These are phyloP conservation scores for Hirudinaria manillensis DNA, from an alignment of 2,888 invertebrate genomes.

Conservation along the genomic window DNA sequence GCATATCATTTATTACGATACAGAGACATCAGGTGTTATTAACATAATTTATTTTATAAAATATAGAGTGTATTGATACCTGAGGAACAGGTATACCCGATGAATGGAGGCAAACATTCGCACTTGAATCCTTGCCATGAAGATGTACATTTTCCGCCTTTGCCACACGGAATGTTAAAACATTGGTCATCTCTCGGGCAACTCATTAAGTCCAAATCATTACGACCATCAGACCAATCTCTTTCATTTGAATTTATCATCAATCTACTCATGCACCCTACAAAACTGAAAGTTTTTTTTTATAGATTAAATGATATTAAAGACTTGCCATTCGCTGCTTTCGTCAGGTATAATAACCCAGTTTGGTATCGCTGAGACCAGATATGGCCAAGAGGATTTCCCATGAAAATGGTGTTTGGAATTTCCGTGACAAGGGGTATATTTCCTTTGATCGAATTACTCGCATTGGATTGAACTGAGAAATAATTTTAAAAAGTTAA, in stretches of 20 bases:
- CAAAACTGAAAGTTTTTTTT: constrained; percentile 41
- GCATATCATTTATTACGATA: not conserved
- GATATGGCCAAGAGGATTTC: too few species aligned
- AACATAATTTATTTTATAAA: not conserved
- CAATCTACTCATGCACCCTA: constrained; percentile 47
- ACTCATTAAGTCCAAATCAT: constrained; percentile 44
- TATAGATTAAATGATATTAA: not conserved
- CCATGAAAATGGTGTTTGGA: too few species aligned
- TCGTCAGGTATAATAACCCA: too few species aligned
- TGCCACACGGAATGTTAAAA: constrained; percentile 40
- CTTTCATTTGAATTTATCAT: constrained; percentile 42
- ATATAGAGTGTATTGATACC: constrained; percentile 37
- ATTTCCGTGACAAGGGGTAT: too few species aligned
- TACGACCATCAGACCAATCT: constrained; percentile 44
- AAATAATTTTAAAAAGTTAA: too few species aligned
- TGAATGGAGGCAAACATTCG: constrained; percentile 42
- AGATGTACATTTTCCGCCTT: constrained; percentile 34
- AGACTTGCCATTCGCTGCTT: not conserved
- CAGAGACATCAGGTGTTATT: not conserved
- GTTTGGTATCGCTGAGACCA: too few species aligned
- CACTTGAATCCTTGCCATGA: constrained; percentile 44
- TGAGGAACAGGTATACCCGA: constrained; percentile 43
- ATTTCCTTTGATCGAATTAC: too few species aligned
- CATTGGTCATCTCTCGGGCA: constrained; percentile 46
- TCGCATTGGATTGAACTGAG: too few species aligned